Evolutionary conservation across 2,113 vertebrate genomes (phyloP).

Genomic region (Cnemophilus loriae): DNA sequence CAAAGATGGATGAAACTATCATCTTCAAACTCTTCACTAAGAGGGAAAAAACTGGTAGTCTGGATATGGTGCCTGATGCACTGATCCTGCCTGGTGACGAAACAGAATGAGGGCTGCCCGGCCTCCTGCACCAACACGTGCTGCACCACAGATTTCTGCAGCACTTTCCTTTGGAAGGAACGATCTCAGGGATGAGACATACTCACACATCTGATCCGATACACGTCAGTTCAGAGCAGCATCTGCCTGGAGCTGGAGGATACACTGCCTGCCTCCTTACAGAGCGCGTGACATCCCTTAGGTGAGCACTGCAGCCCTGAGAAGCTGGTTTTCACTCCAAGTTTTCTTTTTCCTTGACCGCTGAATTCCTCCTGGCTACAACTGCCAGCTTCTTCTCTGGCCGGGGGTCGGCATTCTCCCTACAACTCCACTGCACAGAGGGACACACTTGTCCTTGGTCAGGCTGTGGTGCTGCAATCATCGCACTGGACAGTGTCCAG

Average conservation of each 20-base stretch:
- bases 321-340: background rate
- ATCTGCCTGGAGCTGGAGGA: conserved; percentile 9
- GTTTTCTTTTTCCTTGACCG: background rate
- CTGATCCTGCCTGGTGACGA: background rate
- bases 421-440: background rate
- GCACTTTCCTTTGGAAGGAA: background rate
- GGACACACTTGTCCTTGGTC: background rate
- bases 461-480: background rate
- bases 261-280: background rate
- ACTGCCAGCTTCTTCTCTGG: background rate
- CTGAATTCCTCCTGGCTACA: background rate
- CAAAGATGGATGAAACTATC: background rate
- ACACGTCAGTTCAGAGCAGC: background rate
- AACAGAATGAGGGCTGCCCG: background rate
- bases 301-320: background rate
- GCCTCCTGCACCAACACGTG: background rate
- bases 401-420: background rate
- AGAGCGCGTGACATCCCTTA: background rate
- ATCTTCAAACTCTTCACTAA: background rate
- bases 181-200: background rate
- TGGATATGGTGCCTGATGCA: background rate
- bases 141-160: background rate
- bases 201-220: conserved; percentile 4
- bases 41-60: background rate
- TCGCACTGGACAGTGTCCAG: background rate